Percentiles rank a stretch among this genome's conserved stretches.
These are phyloP conservation scores for Magallana nippona DNA, from an alignment of 2,888 invertebrate species.

Conservation along the genomic window DNA sequence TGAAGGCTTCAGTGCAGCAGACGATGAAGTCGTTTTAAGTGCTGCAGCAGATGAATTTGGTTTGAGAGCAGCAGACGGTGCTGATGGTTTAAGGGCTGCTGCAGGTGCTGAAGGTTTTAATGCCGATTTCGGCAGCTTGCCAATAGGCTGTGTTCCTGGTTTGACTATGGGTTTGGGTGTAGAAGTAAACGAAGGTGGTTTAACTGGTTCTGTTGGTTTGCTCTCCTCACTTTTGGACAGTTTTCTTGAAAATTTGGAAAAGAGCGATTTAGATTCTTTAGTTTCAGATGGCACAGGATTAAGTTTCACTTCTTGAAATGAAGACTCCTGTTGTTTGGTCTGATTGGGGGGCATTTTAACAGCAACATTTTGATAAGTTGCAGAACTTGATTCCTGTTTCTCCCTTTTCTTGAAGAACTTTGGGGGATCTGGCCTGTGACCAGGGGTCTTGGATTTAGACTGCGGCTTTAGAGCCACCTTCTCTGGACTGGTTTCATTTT, in stretches of 20 bases:
- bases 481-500: not conserved
- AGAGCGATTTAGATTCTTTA: conserved; percentile 27
- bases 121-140: conserved; percentile 45
- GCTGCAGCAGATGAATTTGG: conserved; percentile 30
- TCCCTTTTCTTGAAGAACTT: not conserved
- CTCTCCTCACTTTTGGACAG: not conserved
- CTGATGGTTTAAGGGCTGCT: conserved; percentile 49
- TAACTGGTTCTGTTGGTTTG: not conserved
- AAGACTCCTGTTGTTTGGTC: not conserved
- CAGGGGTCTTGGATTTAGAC: conserved; percentile 43
- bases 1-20: conserved; percentile 47
- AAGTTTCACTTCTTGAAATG: conserved; percentile 19
- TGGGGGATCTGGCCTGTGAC: not conserved
- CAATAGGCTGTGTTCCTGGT: conserved; percentile 41
- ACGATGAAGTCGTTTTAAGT: conserved; percentile 38
- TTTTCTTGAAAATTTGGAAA: conserved; percentile 32
- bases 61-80: conserved; percentile 35
- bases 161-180: conserved; percentile 55
- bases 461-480: conserved; percentile 39
- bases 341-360: not conserved
- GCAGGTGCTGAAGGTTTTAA: conserved; percentile 34
- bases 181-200: conserved; percentile 24
- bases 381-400: not conserved
- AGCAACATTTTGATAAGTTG: conserved; percentile 13
- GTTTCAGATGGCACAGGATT: conserved; percentile 22